phyloP scores from a whole-genome alignment of 2,113 vertebrate species.

The Bucco capensis region DNA sequence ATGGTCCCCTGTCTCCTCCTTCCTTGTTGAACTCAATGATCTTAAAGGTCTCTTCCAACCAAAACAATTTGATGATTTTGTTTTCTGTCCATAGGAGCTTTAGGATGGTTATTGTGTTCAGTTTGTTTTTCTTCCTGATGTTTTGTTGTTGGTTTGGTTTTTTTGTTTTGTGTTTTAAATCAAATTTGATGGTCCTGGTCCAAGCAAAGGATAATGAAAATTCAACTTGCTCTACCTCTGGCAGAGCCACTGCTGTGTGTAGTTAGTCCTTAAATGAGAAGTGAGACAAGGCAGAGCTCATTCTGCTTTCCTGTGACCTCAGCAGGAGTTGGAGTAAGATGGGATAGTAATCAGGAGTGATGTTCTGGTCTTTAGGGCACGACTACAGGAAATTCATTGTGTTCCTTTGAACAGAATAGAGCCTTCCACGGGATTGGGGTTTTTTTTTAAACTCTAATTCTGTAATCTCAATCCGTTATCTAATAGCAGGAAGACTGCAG shows the following conservation, averaged over 20 bases:
- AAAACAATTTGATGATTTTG: too few relatives aligned
- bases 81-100: background rate
- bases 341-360: background rate
- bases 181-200: background rate
- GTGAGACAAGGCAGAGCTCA: background rate
- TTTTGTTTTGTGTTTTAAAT: background rate
- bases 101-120: background rate
- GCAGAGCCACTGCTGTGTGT: background rate
- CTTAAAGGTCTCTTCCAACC: too few relatives aligned
- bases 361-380: background rate
- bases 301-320: background rate
- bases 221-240: background rate
- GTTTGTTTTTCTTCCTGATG: background rate
- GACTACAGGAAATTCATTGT: conserved; percentile 38
- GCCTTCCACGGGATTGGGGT: background rate
- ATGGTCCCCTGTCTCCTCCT: background rate
- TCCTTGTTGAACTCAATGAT: background rate
- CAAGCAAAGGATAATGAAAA: background rate
- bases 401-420: conserved; percentile 17
- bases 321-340: background rate
- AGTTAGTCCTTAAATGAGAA: background rate
- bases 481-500: background rate
- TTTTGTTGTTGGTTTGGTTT: background rate
- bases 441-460: background rate
- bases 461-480: background rate